Base-by-base conservation (phyloP, 2,113 vertebrate species). In the Pyrgilauda ruficollis region DNA sequence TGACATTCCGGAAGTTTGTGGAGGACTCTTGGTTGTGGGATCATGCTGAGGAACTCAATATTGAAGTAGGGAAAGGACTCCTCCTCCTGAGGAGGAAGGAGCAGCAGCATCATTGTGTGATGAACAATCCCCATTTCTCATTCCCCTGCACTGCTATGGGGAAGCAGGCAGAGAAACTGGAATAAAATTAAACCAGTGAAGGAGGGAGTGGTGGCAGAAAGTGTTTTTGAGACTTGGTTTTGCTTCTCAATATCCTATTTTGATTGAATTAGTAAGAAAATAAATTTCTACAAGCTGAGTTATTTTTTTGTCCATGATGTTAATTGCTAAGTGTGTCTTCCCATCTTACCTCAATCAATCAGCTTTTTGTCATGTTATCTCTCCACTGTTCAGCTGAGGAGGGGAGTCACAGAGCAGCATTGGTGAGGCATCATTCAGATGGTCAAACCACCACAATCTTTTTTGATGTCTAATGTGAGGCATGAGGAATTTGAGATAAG, bases 291-390 rank as follows among this genome's bases (percentile, higher is more conserved):
- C 13, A 24, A 46, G 23, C 2, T 20, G 27, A 44, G 13, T 33
- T 12, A 4, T 37, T 22, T 59, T 72, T 52, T 39, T 13, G 33
- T 19, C 19, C 3, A 4, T 50, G 22, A 28, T 37, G 7, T 41
- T 28, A 59, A 59, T 14, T 67, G 23, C 28, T n/a, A 15, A 39
- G 19, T 46, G 8, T 17, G 27, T 59, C 8, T 44, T 12, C 14
- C 12, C 44, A 22, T 44, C 12, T 67, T 39, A 28, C 13, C 33
- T 74, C 0, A 0, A 20, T 74, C 0, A 0, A 20, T 52, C 16
- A 70, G 7, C 28, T 55, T 74, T 81, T 73, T 22, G 9, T 50
- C 12, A 22, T 6, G 4, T 30, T 39, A 21, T n/a, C 18, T 50
- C 27, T 73, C 12, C 4, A 13, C 10, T 50, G 4, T 28, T 19